Base-by-base conservation (phyloP, 2,888 invertebrate species). In the Zeuzera pyrina region DNA sequence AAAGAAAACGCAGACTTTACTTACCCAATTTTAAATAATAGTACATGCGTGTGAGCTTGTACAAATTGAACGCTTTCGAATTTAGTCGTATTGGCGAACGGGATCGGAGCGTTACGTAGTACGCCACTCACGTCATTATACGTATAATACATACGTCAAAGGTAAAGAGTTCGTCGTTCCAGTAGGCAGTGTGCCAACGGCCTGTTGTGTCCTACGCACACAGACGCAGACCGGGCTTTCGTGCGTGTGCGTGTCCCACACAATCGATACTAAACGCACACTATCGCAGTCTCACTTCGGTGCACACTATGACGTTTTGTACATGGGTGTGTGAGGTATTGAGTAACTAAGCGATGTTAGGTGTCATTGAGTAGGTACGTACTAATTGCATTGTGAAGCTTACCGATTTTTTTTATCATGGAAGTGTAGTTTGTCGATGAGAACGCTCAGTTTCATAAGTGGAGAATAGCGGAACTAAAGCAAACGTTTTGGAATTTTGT, bases 141-240 rank as follows among this genome's bases (percentile, higher is more conserved):
- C 54, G 53, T 66, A 57, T 56, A 54, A 53, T 56, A 52, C 49
- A 52, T 50, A 60, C 67, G 70, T 68, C 69, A 70, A 57, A 41
- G 67, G 60, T 64, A 63, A 58, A 30, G 63, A 74, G 83, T 73
- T 79, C 81, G 67, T 79, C 71, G 83, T 70, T 68, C 81, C 43
- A 83, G 59, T 83, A 70, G 83, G 83, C 83, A 83, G 61, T 83
- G 57, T 79, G 83, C 83, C 83, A 83, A 81, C 58, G 74, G 55
- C 73, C 73, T 60, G 50, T 47, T 52, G 50, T 48, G 49, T 52
- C 57, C 47, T 52, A 51, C 61, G 45, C 65, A 62, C 46, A 41
- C 50, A 48, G 60, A 60, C 69, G 41, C 12, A 37, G 22, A 13
- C 30, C 15, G 21, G 10, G 15, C 31, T 15, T 15, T n/a, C 36